These are phyloP conservation scores for Temnothorax unifasciatus DNA, from an alignment of 2,888 invertebrate species.

Conservation along the genomic window DNA sequence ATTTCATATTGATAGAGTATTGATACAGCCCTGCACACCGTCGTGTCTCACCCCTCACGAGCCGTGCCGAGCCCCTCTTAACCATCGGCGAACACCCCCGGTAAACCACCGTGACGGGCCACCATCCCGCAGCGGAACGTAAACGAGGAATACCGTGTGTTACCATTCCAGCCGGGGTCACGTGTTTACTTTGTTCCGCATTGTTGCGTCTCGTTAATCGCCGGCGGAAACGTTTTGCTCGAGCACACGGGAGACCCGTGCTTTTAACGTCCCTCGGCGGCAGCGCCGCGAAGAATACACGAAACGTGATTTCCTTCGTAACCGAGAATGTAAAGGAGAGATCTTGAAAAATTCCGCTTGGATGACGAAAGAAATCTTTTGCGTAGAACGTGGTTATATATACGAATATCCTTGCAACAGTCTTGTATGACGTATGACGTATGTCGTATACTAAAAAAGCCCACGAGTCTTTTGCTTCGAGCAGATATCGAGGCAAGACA, in stretches of 20 bases:
- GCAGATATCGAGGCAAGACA: neutral
- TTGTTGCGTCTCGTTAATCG: constrained; percentile 83
- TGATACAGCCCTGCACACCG: constrained; percentile 79
- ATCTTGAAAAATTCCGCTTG: neutral
- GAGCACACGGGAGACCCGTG: constrained; percentile 60
- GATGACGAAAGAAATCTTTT: neutral
- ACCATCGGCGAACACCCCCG: constrained; percentile 45
- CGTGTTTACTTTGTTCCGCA: constrained; percentile 83
- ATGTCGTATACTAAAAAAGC: neutral
- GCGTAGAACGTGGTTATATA: neutral
- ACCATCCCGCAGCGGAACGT: constrained; percentile 59
- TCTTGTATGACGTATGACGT: neutral
- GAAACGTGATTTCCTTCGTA: constrained; percentile 36
- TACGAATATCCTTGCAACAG: neutral
- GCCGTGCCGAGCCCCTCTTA: constrained; percentile 57
- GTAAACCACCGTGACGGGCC: constrained; percentile 69
- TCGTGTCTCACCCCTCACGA: constrained; percentile 59
- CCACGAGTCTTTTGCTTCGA: neutral
- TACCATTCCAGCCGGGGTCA: constrained; percentile 76
- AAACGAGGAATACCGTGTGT: constrained; percentile 71
- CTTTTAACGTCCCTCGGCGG: constrained; percentile 44
- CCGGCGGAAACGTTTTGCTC: constrained; percentile 76
- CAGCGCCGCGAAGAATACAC: neutral
- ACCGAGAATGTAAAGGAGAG: neutral
- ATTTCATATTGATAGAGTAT: constrained; percentile 86